Evolutionary conservation across 2,113 vertebrate genomes (phyloP), one percentile per base, ranked within the genome.

Genomic region (Bombycilla garrulus): DNA sequence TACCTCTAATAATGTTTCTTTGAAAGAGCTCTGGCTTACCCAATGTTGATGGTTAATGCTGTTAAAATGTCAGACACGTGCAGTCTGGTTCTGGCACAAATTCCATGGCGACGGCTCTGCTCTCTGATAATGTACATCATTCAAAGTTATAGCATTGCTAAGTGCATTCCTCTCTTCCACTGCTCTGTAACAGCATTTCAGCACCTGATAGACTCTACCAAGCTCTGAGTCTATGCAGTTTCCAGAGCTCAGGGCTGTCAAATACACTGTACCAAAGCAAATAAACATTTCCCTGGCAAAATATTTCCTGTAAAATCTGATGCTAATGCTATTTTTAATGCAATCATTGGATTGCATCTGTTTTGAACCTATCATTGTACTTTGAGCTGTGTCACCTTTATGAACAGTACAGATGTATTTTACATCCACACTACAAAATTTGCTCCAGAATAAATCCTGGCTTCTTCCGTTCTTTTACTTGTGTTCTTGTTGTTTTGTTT

Each of bases 131-230:
- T 12, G 76, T 86, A 38, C 15, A 92, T 80, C 67, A 47, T 28
- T 36, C 53, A 8, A 82, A 90, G 74, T 94, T 96, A 86, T 33
- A 60, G 82, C 20, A 0, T 88, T 94, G 66, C 79, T 86, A 77
- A 93, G 79, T 88, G 88, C 95, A 96, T 96, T 97, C 93, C 92
- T 96, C 76, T 70, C 54, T 21, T 64, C 87, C 60, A 20, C 92
- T 95, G 88, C 42, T 93, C 90, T 96, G 26, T 88, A 95, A 74
- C 90, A 96, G 86, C 69, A 74, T 94, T 96, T 96, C 95, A 93
- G 76, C 92, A 93, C 90, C 92, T 88, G 92, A 86, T 66, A 81
- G 71, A 40, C 54, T 64, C 60, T 1, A 62, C 64, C 11, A 48
- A 76, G 19, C 67, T 74, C 71, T 19, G 10, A 47, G 33, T 9